phyloP scores from a whole-genome alignment of 35 echinoderm and acorn worm genomes.

The Heliocidaris erythrogramma region DNA sequence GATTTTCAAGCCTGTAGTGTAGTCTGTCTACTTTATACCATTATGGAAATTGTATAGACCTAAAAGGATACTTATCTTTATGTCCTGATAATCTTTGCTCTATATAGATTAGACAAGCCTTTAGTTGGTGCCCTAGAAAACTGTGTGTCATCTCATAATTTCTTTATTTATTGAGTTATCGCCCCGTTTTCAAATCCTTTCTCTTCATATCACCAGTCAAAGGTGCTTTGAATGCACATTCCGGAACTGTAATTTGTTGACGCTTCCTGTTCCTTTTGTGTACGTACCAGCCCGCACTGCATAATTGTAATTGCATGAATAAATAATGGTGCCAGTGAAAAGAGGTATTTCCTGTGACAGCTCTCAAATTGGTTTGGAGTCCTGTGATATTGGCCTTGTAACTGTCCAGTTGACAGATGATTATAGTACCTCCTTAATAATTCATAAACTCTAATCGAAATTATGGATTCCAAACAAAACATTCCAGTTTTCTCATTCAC shows the following conservation, averaged over 20 bases:
- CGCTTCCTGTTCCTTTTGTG: background rate
- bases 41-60: no score
- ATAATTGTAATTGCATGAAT: conserved; percentile 13
- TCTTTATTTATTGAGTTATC: background rate
- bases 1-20: no score
- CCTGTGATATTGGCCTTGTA: background rate
- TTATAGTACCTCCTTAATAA: background rate
- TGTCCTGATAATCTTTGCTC: no score
- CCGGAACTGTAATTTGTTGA: background rate
- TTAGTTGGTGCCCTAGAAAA: no score
- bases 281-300: background rate
- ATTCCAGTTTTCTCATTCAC: background rate
- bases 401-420: conserved; percentile 1
- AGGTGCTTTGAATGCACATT: background rate
- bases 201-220: background rate
- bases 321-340: background rate
- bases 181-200: background rate
- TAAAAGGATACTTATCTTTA: no score
- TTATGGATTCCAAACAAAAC: background rate
- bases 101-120: no score
- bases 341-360: background rate
- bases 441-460: background rate
- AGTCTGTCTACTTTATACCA: no score
- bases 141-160: no score
- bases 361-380: background rate